phyloP scores from a whole-genome alignment of 2,888 invertebrate genomes.

The Dione vanillae region DNA sequence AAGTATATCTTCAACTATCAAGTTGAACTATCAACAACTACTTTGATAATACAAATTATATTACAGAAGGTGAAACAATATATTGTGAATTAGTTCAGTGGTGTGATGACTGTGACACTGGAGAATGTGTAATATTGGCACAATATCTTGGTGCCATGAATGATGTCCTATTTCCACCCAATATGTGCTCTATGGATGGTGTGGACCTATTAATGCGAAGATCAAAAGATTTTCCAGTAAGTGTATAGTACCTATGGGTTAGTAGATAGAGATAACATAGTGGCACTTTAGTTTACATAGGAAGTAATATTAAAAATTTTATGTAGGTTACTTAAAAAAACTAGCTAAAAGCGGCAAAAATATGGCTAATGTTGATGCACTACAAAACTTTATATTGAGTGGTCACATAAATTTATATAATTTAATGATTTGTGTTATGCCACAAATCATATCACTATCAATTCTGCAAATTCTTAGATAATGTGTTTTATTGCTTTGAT shows the following conservation, averaged over 20 bases:
- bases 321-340: too few relatives aligned
- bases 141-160: conserved; percentile 86
- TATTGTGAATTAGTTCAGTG: conserved; percentile 88
- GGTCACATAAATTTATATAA: too few relatives aligned
- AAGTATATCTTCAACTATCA: background rate
- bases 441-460: too few relatives aligned
- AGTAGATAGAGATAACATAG: background rate
- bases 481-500: too few relatives aligned
- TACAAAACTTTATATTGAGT: too few relatives aligned
- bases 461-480: too few relatives aligned
- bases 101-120: conserved; percentile 64
- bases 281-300: too few relatives aligned
- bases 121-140: conserved; percentile 82
- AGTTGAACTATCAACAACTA: too few relatives aligned
- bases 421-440: too few relatives aligned
- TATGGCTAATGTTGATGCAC: too few relatives aligned
- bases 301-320: too few relatives aligned
- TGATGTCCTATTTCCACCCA: conserved; percentile 86
- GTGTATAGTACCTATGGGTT: conserved; percentile 37
- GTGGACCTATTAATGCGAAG: conserved; percentile 89
- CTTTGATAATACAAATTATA: background rate
- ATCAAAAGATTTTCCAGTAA: conserved; percentile 87
- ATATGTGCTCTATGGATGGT: conserved; percentile 84
- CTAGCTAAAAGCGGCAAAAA: too few relatives aligned
- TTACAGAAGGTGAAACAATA: conserved; percentile 84